These are phyloP conservation scores for Calameuta idolon DNA, from an alignment of 2,888 invertebrate species.

Conservation along the genomic window DNA sequence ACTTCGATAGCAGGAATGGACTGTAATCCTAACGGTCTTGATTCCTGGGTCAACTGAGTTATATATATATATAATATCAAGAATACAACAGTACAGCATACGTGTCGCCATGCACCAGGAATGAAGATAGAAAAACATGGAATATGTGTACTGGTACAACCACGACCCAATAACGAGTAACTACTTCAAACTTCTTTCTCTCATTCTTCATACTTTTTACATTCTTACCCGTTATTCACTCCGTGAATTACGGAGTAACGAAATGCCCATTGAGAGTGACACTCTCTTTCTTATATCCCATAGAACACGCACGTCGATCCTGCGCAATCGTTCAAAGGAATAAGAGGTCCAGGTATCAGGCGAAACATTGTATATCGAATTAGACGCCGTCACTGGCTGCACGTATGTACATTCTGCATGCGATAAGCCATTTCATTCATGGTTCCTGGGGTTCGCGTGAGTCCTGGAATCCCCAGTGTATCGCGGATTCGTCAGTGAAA, in stretches of 20 bases:
- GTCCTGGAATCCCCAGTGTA: neutral
- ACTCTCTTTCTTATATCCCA: neutral
- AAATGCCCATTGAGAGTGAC: neutral
- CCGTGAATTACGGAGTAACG: neutral
- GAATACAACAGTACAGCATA: neutral
- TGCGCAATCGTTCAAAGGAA: neutral
- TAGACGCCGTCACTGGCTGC: neutral
- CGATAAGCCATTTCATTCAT: slow-evolving; percentile 23
- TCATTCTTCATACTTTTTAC: neutral
- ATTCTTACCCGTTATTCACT: neutral
- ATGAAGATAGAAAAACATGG: neutral
- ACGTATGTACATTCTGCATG: slow-evolving; percentile 2
- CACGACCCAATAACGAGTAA: neutral
- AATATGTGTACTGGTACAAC: neutral
- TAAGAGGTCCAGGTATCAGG: neutral
- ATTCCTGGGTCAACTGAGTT: neutral
- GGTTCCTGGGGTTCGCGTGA: neutral
- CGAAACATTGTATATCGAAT: neutral
- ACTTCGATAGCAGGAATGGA: neutral
- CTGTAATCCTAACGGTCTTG: neutral
- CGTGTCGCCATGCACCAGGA: neutral
- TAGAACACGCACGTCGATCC: neutral
- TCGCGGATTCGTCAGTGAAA: neutral
- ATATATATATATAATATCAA: too few species aligned
- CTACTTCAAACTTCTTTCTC: neutral